These are phyloP conservation scores for Plumapathes pennacea DNA, from an alignment of 92 coral and sea anemone genomes.

Conservation along the genomic window DNA sequence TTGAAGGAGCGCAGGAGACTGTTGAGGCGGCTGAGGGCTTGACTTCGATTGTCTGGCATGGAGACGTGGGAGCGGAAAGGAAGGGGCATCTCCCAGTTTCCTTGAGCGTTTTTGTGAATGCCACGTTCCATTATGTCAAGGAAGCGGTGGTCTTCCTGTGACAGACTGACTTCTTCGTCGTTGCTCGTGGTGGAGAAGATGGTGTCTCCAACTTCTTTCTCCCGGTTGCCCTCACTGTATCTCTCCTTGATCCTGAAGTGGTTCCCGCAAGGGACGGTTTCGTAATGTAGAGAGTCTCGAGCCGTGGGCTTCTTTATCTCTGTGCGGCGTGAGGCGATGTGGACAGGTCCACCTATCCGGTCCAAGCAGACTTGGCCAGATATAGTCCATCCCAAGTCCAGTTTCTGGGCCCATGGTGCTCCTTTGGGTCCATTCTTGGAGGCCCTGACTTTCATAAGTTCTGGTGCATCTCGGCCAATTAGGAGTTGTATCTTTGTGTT, in stretches of 20 bases:
- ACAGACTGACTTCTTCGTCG: conserved; percentile 19
- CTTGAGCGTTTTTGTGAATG: conserved; percentile 10
- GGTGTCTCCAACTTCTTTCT: neutral
- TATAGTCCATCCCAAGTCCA: conserved; percentile 29
- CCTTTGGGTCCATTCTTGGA: conserved; percentile 41
- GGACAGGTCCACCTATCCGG: conserved; percentile 21
- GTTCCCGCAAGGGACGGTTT: conserved; percentile 31
- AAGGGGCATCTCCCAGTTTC: conserved; percentile 45
- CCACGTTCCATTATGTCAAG: conserved; percentile 16
- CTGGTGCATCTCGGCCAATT: conserved; percentile 48
- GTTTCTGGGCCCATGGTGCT: conserved; percentile 45
- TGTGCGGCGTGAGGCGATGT: conserved; percentile 15
- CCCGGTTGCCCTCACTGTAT: neutral
- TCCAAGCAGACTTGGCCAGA: conserved; percentile 43
- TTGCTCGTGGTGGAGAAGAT: conserved; percentile 15
- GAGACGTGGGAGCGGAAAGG: conserved; percentile 27
- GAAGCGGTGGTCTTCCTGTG: conserved; percentile 24
- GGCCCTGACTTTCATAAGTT: conserved; percentile 34
- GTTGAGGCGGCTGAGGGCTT: neutral
- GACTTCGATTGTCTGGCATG: conserved; percentile 17
- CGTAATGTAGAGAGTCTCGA: too few relatives aligned
- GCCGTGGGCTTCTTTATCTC: neutral
- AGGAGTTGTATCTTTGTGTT: conserved; percentile 37
- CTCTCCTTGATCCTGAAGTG: conserved; percentile 19
- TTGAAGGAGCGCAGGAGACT: conserved; percentile 9